Evolutionary conservation across 2,113 vertebrate species (phyloP).

Genomic region (Takifugu bimaculatus): DNA sequence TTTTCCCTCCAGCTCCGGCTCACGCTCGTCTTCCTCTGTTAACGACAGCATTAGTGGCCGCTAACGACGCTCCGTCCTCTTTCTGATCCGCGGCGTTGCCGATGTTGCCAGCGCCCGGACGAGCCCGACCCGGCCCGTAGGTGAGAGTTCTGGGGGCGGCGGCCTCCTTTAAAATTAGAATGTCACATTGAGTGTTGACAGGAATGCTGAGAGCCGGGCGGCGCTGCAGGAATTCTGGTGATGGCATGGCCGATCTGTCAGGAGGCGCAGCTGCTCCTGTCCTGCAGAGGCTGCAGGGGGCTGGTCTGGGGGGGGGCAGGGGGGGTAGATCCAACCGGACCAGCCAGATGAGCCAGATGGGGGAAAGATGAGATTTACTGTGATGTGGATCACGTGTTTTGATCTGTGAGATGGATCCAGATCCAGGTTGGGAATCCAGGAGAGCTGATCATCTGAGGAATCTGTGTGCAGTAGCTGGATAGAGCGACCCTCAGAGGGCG

Average conservation of each 20-base stretch:
- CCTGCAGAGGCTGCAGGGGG: slow-evolving; percentile 46
- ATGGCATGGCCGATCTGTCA: slow-evolving; percentile 70
- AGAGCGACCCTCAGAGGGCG: neutral
- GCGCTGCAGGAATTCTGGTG: slow-evolving; percentile 63
- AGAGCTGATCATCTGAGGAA: slow-evolving; percentile 30
- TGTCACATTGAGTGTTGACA: slow-evolving; percentile 76
- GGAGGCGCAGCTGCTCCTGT: slow-evolving; percentile 73
- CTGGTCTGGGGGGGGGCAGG: neutral
- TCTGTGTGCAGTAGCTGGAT: no score
- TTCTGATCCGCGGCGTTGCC: no score
- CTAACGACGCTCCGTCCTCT: no score
- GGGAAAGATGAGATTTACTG: neutral
- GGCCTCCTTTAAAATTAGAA: slow-evolving; percentile 74
- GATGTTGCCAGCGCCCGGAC: neutral
- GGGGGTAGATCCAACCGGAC: slow-evolving; percentile 29
- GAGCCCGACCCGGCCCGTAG: neutral
- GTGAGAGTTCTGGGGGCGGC: slow-evolving; percentile 3
- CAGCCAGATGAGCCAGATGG: slow-evolving; percentile 43
- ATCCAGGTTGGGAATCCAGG: no score
- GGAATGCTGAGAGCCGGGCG: slow-evolving; percentile 73
- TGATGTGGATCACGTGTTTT: no score
- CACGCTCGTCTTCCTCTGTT: no score
- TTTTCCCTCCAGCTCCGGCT: slow-evolving; percentile 44
- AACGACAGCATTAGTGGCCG: no score
- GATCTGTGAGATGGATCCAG: no score